These are phyloP conservation scores for Crenichthys baileyi DNA, from an alignment of 2,797 vertebrate genomes.

Conservation along the genomic window DNA sequence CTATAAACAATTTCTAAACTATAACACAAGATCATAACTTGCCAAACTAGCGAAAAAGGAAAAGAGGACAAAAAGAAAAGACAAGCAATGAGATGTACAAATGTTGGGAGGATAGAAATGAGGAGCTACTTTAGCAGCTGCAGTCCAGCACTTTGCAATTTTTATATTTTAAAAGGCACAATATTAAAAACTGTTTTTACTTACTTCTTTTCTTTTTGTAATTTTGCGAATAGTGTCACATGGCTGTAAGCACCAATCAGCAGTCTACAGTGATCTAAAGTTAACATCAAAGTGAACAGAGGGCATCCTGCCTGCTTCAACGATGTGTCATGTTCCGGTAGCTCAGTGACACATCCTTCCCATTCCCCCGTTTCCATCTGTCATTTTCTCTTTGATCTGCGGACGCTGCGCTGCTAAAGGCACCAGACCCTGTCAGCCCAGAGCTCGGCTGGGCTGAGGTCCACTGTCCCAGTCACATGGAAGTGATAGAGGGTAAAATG, in stretches of 20 bases:
- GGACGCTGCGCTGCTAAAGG: not conserved
- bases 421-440: not conserved
- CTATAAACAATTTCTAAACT: not conserved
- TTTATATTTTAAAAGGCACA: not conserved
- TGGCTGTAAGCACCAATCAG: conserved; percentile 9
- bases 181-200: not conserved
- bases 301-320: conserved; percentile 40
- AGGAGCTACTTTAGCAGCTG: no score
- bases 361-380: conserved; percentile 12
- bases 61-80: not conserved
- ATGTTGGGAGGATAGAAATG: not conserved
- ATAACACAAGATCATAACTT: not conserved
- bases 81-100: no score
- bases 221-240: not conserved
- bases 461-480: conserved; percentile 27
- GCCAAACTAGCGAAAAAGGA: not conserved
- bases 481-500: conserved; percentile 76
- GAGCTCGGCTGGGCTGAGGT: not conserved
- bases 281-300: conserved; percentile 40
- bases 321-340: conserved; percentile 42
- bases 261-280: conserved; percentile 8
- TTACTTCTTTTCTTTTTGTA: not conserved
- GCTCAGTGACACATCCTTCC: conserved; percentile 55
- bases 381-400: conserved; percentile 7
- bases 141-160: not conserved